A percentile compares a stretch with the other conserved stretches of the same genome.
These are phyloP conservation scores for Archips xylosteana DNA, from an alignment of 2,888 invertebrate species.

Conservation along the genomic window DNA sequence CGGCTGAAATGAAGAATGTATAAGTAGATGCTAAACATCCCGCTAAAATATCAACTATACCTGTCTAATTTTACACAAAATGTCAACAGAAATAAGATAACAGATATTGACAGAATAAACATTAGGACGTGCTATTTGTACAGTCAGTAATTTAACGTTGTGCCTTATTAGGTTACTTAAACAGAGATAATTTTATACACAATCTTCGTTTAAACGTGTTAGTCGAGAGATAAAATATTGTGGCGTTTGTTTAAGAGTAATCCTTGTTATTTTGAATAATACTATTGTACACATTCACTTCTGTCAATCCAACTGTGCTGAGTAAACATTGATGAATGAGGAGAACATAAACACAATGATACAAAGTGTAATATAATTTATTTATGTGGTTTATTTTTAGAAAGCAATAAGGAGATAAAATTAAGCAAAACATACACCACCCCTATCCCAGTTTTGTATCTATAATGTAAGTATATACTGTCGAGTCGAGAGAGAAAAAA, in stretches of 20 bases:
- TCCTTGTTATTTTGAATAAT: constrained; percentile 8
- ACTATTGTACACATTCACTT: not conserved
- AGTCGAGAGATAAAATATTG: constrained; percentile 16
- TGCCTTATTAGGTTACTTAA: constrained; percentile 28
- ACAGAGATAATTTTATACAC: constrained; percentile 15
- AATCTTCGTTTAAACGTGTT: not conserved
- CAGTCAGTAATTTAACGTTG: not conserved
- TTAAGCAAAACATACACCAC: too few species aligned
- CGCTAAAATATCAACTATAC: not conserved
- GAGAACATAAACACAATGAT: not conserved
- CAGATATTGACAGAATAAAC: constrained; percentile 10
- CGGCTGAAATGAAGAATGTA: too few species aligned
- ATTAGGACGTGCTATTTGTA: not conserved
- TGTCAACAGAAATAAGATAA: not conserved
- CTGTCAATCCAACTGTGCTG: not conserved
- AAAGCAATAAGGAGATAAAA: too few species aligned
- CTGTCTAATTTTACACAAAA: not conserved
- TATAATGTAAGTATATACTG: too few species aligned
- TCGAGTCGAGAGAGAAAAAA: too few species aligned
- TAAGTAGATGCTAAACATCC: too few species aligned
- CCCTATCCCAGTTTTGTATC: too few species aligned
- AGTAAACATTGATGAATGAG: not conserved
- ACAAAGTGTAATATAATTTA: too few species aligned
- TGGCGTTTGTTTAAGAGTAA: constrained; percentile 13
- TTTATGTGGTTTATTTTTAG: too few species aligned